Base-by-base conservation (phyloP, 92 coral and sea anemone genomes). In the Porites cylindrica region DNA sequence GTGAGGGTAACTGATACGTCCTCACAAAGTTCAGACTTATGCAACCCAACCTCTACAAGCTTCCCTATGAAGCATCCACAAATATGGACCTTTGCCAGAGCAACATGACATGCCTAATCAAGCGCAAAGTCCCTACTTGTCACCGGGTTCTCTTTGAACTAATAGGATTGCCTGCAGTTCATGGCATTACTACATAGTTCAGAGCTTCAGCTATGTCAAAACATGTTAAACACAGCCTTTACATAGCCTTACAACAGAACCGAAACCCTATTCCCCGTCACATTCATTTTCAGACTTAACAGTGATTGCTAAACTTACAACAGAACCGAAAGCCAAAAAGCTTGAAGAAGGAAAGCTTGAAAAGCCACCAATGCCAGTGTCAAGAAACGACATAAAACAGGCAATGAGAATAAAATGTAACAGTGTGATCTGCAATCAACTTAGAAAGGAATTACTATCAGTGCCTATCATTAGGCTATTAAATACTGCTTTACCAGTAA, bases 11-110 rank as follows among this genome's bases (percentile, higher is more conserved):
- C 16, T 89, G 83, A 32, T 17, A 77, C 38, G 92, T 89, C 10
- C 81, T 89, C 1, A 78, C 92, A 16, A 78, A 56, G 63, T 89
- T 89, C 68, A 52, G 92, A 17, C 19, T 89, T 2, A 89, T 71
- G 51, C 21, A 66, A 23, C 62, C 79, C 10, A 89, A 78, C 29
- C 79, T 89, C 5, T 90, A 85, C 51, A 90, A 90, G 72, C 1
- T 66, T 4, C 70, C 6, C n/a, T 65, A 65, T n/a, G 24, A n/a
- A 7, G 6, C 10, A 1, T n/a, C 70, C 2, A 65, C 70, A 6
- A 65, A 65, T 20, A 5, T 17, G 6, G 24, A 29, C 24, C 70
- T n/a, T 18, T n/a, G 24, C n/a, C 70, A 65, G n/a, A n/a, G 26
- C 10, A 65, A 65, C n/a, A 65, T 65, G 70, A n/a, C 70, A 17